Base-by-base conservation (phyloP, 2,888 invertebrate species). In the Spisula solida region DNA sequence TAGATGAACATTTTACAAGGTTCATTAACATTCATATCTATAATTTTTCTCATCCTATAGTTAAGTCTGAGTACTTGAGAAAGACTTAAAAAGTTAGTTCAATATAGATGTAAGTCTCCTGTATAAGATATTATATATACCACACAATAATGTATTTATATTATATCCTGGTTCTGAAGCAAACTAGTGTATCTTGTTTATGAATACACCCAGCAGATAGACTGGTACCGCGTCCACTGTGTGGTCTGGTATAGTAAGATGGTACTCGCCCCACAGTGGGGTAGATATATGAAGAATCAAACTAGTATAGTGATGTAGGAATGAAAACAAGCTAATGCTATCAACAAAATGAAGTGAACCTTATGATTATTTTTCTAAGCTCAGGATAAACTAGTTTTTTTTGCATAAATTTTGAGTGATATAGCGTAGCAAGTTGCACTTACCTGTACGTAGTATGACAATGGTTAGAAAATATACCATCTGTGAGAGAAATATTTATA, bases 21-120 rank as follows among this genome's bases (percentile, higher is more conserved):
- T 20, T 83, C 75, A 83, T 83, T 83, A 70, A 75, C 31, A 83
- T 83, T 83, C 75, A 82, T 83, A 83, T 83, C 83, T 83, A 31
- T 75, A 75, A 60, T 75, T 16, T 66, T 48, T 75, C 66, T 18
- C 83, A 56, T 82, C 75, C 51, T 34, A 29, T 20, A 70, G 60
- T 82, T 47, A 41, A 82, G 60, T 56, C 34, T 51, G 75, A 75
- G 34, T 75, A 31, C 75, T 75, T 75, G 75, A 75, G 31, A 70
- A 75, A 34, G 18, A 31, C 75, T 66, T 25, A 25, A 4, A 25
- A 1, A 25, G n/a, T 66, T 66, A 66, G 60, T 66, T 66, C 25
- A 25, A n/a, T 66, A 66, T 6, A 12, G 25, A 34, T 75, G 75
- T 75, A 75, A 25, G 25, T 75, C 16, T 14, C 2, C 10, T 34